Evolutionary conservation across 2,797 vertebrate genomes (phyloP), one percentile per base, ranked within the genome.

Genomic region (Rachycentron canadum): DNA sequence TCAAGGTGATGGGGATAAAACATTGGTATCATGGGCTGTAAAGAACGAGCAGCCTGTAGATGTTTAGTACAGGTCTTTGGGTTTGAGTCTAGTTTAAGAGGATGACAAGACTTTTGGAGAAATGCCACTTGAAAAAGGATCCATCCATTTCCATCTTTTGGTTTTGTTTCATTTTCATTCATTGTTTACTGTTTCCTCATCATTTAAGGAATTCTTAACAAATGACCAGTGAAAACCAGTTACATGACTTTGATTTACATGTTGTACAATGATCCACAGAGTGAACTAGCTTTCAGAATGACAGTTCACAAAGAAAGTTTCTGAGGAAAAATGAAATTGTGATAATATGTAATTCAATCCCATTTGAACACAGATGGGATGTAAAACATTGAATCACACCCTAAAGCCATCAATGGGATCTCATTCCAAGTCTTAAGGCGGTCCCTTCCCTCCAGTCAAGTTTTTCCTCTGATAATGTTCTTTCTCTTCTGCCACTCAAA

Each of bases 341-440:
- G 40, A 73, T 58, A n/a, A 34, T 13, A 36, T 64, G 53, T 68
- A 67, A 79, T 70, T 87, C 1, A 60, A 86, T 82, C 4, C 59
- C 6, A 70, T 82, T 40, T 50, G 50, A 57, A 69, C 36, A 23
- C 26, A 65, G 68, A 74, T 21, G 41, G 45, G 36, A n/a, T 41
- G 36, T 28, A 34, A 50, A 53, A 45, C 75, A 50, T 61, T 9
- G 14, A 6, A 34, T 62, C 58, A 69, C 52, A 59, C 62, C 64
- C 67, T 73, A 32, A 79, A 71, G 26, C 77, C 75, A 85, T 88
- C 82, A 89, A 71, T 49, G 45, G 52, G 72, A 80, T 84, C 64
- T 80, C 86, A 81, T 89, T 83, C 47, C 9, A 40, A 32, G 38
- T 65, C 38, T 69, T 14, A 62, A 81, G 26, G 58, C 50, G 5